Percentiles rank a stretch among this genome's conserved stretches.
Conservation (phyloP, 2,797 vertebrate genomes). For the Buphagus erythrorhynchus region DNA sequence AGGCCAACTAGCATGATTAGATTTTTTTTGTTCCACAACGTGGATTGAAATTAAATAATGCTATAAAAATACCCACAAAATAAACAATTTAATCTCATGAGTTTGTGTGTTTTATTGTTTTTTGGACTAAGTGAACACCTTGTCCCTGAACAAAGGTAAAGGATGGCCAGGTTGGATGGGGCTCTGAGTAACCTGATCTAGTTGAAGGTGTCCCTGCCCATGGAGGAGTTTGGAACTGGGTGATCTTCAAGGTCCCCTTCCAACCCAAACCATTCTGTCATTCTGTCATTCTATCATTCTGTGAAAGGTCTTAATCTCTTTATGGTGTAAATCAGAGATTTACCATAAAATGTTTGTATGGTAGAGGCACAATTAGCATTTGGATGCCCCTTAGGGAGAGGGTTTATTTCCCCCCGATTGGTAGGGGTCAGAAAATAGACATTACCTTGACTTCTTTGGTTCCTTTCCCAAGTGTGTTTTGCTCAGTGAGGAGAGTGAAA, state of each 20-base stretch:
- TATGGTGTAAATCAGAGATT: not conserved
- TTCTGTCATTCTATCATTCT: not conserved
- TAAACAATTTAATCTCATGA: not conserved
- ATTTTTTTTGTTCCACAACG: accelerated
- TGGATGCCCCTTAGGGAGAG: not conserved
- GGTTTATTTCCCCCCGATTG: not conserved
- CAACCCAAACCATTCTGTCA: not conserved
- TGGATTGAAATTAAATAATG: not conserved
- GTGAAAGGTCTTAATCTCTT: not conserved
- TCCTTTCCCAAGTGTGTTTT: not conserved
- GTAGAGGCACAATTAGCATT: not conserved
- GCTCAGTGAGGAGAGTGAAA: accelerated
- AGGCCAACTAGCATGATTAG: accelerated
- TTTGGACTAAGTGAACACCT: not conserved
- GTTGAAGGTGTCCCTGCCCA: not conserved
- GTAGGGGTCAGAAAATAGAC: not conserved
- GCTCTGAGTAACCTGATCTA: not conserved
- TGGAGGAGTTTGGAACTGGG: not conserved
- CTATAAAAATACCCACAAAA: not conserved
- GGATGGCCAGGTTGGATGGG: not conserved
- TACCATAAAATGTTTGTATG: accelerated
- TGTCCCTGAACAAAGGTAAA: not conserved
- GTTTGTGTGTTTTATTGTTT: not conserved
- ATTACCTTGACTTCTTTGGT: not conserved
- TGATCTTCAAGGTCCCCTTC: not conserved